Evolutionary conservation across 1,140 invertebrate genomes (phyloP), one percentile per base, ranked within the genome.

Genomic region (Melitaea cinxia): DNA sequence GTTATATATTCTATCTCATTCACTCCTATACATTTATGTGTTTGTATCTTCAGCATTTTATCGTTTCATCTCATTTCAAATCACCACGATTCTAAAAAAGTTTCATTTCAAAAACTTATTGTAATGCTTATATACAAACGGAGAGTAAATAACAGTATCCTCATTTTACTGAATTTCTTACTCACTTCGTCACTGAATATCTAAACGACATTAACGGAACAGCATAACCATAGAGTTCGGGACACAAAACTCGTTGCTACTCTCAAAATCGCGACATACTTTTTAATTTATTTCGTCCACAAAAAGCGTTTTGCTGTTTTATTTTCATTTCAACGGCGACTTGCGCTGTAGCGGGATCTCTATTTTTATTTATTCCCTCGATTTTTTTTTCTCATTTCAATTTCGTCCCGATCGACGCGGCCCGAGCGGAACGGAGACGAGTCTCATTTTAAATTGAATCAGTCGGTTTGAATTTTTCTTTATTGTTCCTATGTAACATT

Each of bases 281-380:
- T 91, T 90, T 89, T 89, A 91, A 91, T 91, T 91, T 87, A 91
- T 91, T 91, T 89, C 84, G 88, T 87, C 77, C 85, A 85, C 85
- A 91, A 89, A 89, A 88, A 86, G 82, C 85, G 68, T 88, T 88
- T 80, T 87, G 79, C 78, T 77, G 83, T 87, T 91, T 89, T 91
- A 89, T 91, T 89, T 88, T 77, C 86, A 89, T 91, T 91, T 89
- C 88, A 89, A 91, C 86, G 86, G 80, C 80, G 88, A 91, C 86
- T 91, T 89, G 86, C 85, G 86, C 83, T 85, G 83, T 89, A 89
- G 86, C 87, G 86, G 85, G 82, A 87, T 88, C 84, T 89, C 86
- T 91, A 91, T 91, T 91, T 91, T 91, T 91, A 89, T 91, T 91
- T 91, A 88, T 88, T 89, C 80, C 81, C 72, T 56, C 53, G 67